Evolutionary conservation across 2,113 vertebrate genomes (phyloP), one percentile per base, ranked within the genome.

Genomic region (Rattus norvegicus): DNA sequence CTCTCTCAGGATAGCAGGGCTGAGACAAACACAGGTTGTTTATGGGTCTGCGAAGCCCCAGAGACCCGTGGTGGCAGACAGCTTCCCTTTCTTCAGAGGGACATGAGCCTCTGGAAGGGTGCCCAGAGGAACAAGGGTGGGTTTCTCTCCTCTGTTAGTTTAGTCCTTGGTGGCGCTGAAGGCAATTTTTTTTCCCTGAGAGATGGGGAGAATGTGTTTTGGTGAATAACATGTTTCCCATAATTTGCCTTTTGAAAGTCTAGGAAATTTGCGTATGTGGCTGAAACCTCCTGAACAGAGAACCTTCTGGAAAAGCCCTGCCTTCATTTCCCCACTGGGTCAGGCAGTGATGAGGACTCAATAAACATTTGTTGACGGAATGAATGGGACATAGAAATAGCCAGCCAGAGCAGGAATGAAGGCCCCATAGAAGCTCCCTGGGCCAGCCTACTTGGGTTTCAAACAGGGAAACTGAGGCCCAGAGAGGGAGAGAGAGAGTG

Each of bases 301-400:
- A 88, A 96, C 95, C 95, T 92, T 89, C 93, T 96, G 76, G 91
- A 97, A 87, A 75, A 72, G 91, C 61, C 1, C 10, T 72, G 39
- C 89, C 95, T 92, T 94, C 96, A 3, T 93, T 96, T 95, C 96
- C 94, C 95, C 65, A 56, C 93, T 4, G 54, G 81, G 93, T 83
- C 93, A 93, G 94, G 75, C 94, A 30, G 91, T 93, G 97, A 19
- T 56, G n/a, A 85, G 4, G 69, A 70, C 92, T 98, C 96, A 97
- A 98, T 98, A 96, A 97, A 98, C 97, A 97, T 96, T 98, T 98
- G 96, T 98, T 97, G 98, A 98, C 63, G 24, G 94, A 92, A 98
- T 97, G 97, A 98, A 98, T 97, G 95, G 97, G 86, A 97, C 95
- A 98, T 96, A 97, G 98, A 98, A 98, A 97, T 10, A 33, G 95